Percentiles rank a stretch among this genome's conserved stretches.
Evolutionary conservation across 2,797 vertebrate genomes (phyloP).

Genomic region (Zenarchopterus dispar): DNA sequence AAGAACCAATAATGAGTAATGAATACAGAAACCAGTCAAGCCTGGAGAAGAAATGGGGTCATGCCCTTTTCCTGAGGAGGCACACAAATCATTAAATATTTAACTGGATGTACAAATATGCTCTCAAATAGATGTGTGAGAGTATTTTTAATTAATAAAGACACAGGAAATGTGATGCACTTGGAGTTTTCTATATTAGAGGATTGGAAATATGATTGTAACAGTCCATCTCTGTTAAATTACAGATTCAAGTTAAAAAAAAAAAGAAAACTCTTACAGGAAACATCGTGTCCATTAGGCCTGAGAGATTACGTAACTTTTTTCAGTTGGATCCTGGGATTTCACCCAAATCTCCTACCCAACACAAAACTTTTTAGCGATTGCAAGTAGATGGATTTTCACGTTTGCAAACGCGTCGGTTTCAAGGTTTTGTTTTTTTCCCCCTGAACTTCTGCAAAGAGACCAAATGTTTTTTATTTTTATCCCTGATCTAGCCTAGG

Average conservation of each 20-base stretch:
- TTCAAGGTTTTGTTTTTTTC: too few relatives aligned
- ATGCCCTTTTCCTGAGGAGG: too few relatives aligned
- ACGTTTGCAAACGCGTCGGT: neutral
- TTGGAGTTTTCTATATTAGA: neutral
- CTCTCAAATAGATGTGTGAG: conserved; percentile 20
- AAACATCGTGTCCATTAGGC: conserved; percentile 37
- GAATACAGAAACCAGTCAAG: too few relatives aligned
- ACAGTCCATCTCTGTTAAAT: neutral
- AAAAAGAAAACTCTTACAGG: conserved; percentile 7
- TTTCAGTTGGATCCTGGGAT: conserved; percentile 32
- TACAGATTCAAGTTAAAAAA: conserved; percentile 2
- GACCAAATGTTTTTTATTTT: conserved; percentile 5
- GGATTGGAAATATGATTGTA: neutral
- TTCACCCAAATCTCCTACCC: conserved; percentile 11
- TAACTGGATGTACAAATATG: conserved; percentile 26
- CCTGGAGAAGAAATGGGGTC: too few relatives aligned
- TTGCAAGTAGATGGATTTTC: neutral
- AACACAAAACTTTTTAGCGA: conserved; percentile 9
- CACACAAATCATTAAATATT: too few relatives aligned
- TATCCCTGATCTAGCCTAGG: neutral
- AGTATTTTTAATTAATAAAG: conserved; percentile 30
- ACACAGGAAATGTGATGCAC: conserved; percentile 14
- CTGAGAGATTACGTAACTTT: conserved; percentile 66
- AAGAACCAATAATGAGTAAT: too few relatives aligned
- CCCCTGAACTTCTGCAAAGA: conserved; percentile 50